Evolutionary conservation across 2,888 invertebrate genomes (phyloP).

Genomic region (Malachius bipustulatus): DNA sequence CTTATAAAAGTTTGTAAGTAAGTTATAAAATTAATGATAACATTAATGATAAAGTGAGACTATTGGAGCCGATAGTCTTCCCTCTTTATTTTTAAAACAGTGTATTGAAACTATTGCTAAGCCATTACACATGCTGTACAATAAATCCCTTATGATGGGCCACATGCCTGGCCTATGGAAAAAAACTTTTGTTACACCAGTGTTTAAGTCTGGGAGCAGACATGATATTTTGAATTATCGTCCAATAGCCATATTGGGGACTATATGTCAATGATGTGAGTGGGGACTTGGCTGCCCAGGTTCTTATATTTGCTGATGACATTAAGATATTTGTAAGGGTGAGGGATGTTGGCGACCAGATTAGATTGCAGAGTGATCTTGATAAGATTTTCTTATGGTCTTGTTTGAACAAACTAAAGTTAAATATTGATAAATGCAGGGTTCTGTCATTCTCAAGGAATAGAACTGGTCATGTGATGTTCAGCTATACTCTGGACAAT

Average conservation of each 20-base stretch:
- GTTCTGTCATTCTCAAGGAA: too few species aligned
- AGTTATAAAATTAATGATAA: too few species aligned
- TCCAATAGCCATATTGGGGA: background rate
- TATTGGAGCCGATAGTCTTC: too few species aligned
- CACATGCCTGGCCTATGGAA: background rate
- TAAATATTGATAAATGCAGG: too few species aligned
- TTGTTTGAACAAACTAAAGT: too few species aligned
- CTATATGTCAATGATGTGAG: conserved; percentile 3
- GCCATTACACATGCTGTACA: background rate
- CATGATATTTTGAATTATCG: background rate
- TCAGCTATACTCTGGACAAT: background rate
- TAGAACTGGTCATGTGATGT: too few species aligned
- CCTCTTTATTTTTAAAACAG: too few species aligned
- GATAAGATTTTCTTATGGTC: too few species aligned
- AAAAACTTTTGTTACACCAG: background rate
- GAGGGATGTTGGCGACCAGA: background rate
- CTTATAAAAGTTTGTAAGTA: too few species aligned
- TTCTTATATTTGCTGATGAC: conserved; percentile 5
- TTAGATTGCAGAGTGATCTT: conserved; percentile 5
- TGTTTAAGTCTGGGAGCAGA: background rate
- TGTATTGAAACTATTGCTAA: too few species aligned
- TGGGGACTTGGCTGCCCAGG: conserved; percentile 3
- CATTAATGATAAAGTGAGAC: too few species aligned
- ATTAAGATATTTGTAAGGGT: too few species aligned
- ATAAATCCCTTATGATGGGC: background rate